Evolutionary conservation across 2,797 vertebrate species (phyloP).

Genomic region (Microctenopoma steveboyesi): DNA sequence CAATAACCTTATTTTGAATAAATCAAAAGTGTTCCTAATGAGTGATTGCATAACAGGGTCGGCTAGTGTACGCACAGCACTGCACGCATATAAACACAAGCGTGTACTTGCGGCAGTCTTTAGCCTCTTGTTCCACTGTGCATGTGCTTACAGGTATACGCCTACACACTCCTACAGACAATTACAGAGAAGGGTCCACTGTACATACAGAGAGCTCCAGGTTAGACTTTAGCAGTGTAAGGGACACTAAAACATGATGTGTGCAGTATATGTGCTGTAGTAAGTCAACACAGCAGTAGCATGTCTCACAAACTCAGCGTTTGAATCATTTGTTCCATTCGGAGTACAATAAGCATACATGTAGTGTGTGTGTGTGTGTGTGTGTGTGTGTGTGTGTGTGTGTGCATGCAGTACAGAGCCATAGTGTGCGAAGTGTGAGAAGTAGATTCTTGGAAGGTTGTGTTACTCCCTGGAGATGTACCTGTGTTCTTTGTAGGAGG

Average conservation of each 20-base stretch:
- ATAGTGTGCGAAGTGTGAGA: slow-evolving; percentile 33
- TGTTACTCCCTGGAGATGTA: slow-evolving; percentile 63
- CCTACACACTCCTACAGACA: slow-evolving; percentile 24
- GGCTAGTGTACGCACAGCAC: not conserved
- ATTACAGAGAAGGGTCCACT: slow-evolving; percentile 9
- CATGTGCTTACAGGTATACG: slow-evolving; percentile 43
- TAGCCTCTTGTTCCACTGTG: slow-evolving; percentile 24
- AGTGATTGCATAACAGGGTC: slow-evolving; percentile 9
- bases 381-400: not conserved
- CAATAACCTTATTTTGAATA: slow-evolving; percentile 7
- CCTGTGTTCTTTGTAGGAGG: slow-evolving; percentile 56
- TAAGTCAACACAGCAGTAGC: not conserved
- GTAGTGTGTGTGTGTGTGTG: not conserved
- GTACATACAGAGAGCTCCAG: slow-evolving; percentile 14
- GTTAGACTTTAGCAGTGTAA: not conserved
- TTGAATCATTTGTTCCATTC: slow-evolving; percentile 12
- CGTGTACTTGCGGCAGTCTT: slow-evolving; percentile 34
- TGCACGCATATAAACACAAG: slow-evolving; percentile 34
- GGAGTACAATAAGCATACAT: slow-evolving; percentile 5
- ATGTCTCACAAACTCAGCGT: slow-evolving; percentile 7
- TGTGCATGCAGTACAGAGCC: slow-evolving; percentile 8
- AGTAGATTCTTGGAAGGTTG: slow-evolving; percentile 56
- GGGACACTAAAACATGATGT: not conserved
- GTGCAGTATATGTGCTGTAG: not conserved
- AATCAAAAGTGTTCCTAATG: slow-evolving; percentile 15